phyloP scores from a whole-genome alignment of 2,797 vertebrate genomes.

The Eulemur mongoz region DNA sequence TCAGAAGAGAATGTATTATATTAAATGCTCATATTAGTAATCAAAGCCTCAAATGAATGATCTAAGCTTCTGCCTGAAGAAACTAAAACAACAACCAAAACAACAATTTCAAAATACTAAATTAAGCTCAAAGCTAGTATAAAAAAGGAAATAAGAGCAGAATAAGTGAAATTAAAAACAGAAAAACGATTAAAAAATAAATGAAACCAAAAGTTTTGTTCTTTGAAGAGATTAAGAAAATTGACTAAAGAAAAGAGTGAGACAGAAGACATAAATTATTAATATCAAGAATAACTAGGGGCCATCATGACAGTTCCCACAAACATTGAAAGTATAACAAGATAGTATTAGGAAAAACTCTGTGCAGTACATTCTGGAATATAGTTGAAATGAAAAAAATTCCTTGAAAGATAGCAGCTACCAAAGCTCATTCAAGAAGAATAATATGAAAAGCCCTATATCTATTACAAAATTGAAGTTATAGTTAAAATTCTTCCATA shows the following conservation, averaged over 20 bases:
- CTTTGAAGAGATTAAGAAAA: not conserved
- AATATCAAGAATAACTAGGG: not conserved
- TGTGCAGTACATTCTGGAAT: not conserved
- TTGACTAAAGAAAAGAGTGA: not conserved
- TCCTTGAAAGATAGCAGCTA: not conserved
- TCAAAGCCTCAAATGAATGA: not conserved
- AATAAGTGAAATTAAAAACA: not conserved
- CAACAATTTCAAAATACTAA: not conserved
- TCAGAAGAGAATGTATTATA: not conserved
- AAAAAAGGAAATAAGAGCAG: not conserved
- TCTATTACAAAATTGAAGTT: not conserved
- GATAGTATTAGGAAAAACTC: not conserved
- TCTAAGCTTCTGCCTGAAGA: not conserved
- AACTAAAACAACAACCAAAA: not conserved
- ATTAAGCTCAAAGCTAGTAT: not conserved
- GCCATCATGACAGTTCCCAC: not conserved
- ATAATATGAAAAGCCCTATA: not conserved
- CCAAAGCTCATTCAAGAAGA: not conserved
- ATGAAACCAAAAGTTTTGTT: not conserved
- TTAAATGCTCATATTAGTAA: not conserved
- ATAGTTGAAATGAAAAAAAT: not conserved
- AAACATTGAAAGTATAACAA: not conserved
- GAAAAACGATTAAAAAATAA: not conserved
- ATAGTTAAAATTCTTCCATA: not conserved
- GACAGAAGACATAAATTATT: not conserved